Conservation (phyloP, 2,113 vertebrate genomes). For the Gavia stellata region DNA sequence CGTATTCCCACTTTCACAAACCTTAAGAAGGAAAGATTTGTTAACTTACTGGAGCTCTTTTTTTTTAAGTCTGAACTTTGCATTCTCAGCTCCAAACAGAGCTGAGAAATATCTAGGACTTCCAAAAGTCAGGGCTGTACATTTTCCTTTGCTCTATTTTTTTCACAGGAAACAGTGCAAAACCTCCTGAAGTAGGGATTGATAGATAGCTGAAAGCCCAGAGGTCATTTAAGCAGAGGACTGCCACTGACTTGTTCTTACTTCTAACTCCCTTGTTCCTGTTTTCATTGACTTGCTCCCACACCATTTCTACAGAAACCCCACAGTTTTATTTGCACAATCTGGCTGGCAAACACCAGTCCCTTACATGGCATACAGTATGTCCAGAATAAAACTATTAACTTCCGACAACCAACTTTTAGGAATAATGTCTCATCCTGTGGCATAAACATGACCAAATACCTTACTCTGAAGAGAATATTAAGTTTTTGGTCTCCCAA, state of each 20-base stretch:
- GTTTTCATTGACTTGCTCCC: neutral
- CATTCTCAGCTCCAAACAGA: neutral
- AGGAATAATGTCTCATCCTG: neutral
- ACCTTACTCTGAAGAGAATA: neutral
- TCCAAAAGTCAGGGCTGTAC: neutral
- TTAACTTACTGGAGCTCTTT: neutral
- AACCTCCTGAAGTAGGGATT: neutral
- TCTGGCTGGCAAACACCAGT: neutral
- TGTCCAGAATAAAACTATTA: neutral
- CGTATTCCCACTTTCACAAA: neutral
- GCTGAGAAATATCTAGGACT: neutral
- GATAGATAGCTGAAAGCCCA: neutral
- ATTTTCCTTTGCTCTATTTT: neutral
- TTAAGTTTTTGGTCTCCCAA: neutral
- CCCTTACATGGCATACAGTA: neutral
- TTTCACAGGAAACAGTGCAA: neutral
- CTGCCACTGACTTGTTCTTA: neutral
- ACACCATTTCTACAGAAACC: neutral
- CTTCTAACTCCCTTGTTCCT: neutral
- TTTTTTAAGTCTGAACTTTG: neutral
- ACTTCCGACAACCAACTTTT: neutral
- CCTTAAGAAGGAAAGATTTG: neutral
- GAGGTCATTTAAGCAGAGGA: neutral
- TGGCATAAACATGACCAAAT: neutral
- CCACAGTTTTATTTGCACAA: neutral